Percentiles rank a stretch among this genome's conserved stretches.
Evolutionary conservation across 92 coral and sea anemone genomes (phyloP).

Genomic region (Bergia puertoricense): DNA sequence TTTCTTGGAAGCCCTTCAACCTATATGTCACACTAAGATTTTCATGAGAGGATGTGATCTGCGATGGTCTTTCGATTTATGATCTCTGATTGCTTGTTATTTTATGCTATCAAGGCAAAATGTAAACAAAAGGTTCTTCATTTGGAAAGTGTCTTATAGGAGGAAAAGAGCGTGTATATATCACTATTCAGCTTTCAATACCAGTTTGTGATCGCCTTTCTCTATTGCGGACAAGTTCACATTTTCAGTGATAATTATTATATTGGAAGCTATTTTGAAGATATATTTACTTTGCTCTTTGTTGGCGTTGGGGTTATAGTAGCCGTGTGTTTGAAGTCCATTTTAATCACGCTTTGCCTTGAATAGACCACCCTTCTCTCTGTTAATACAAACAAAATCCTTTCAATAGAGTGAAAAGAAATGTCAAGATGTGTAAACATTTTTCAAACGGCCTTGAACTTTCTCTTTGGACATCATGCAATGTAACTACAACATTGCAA

Average conservation of each 20-base stretch:
- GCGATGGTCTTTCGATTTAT: no score
- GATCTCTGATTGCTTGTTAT: no score
- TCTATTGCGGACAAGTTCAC: not conserved
- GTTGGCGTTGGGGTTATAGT: not conserved
- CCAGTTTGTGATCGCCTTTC: not conserved
- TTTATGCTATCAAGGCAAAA: no score
- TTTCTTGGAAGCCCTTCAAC: no score
- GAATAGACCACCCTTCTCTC: not conserved
- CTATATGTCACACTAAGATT: no score
- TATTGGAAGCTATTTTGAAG: no score
- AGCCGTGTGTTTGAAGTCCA: not conserved
- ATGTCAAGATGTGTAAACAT: conserved; percentile 24
- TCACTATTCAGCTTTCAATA: no score
- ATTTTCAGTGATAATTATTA: no score
- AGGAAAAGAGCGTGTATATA: no score
- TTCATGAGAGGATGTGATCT: no score
- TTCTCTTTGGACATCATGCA: conserved; percentile 10
- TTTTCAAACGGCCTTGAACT: not conserved
- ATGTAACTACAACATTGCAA: not conserved
- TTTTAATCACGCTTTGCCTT: not conserved
- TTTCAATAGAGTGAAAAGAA: not conserved
- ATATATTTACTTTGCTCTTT: not conserved
- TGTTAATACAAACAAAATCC: not conserved
- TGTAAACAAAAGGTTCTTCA: no score
- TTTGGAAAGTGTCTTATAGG: no score